Conservation (phyloP, 2,888 invertebrate genomes). For the Lasioglossum pauxillum region DNA sequence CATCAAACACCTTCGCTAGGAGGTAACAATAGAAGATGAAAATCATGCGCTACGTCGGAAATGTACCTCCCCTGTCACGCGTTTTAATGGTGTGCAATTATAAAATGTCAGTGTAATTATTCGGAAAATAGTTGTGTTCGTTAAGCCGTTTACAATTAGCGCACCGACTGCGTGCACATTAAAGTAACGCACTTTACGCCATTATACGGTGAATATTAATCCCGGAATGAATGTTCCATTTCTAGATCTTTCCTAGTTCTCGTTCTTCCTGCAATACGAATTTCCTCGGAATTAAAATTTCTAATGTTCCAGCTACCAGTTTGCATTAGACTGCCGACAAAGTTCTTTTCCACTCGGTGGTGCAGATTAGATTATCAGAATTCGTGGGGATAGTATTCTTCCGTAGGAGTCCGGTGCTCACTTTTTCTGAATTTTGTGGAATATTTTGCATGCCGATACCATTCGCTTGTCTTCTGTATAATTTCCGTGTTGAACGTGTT, state of each 20-base stretch:
- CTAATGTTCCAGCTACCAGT: not conserved
- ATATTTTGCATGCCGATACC: not conserved
- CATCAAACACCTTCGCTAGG: too few relatives aligned
- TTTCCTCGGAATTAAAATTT: not conserved
- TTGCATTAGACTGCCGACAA: not conserved
- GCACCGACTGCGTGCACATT: not conserved
- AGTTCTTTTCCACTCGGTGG: not conserved
- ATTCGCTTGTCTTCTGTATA: too few relatives aligned
- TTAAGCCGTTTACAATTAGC: not conserved
- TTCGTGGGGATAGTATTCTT: not conserved
- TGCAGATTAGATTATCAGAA: not conserved
- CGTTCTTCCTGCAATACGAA: not conserved
- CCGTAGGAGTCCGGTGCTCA: not conserved
- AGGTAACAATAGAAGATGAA: not conserved
- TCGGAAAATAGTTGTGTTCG: not conserved
- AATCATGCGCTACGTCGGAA: not conserved
- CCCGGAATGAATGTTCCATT: not conserved
- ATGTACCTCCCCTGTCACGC: not conserved
- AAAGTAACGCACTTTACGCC: not conserved
- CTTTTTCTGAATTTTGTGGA: not conserved
- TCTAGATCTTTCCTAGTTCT: not conserved
- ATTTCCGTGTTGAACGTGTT: not conserved
- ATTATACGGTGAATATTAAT: not conserved
- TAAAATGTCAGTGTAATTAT: not conserved
- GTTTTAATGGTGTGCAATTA: not conserved